A percentile compares a stretch with the other conserved stretches of the same genome.
phyloP scores from a whole-genome alignment of 2,797 vertebrate genomes.

The Lepus townsendii region DNA sequence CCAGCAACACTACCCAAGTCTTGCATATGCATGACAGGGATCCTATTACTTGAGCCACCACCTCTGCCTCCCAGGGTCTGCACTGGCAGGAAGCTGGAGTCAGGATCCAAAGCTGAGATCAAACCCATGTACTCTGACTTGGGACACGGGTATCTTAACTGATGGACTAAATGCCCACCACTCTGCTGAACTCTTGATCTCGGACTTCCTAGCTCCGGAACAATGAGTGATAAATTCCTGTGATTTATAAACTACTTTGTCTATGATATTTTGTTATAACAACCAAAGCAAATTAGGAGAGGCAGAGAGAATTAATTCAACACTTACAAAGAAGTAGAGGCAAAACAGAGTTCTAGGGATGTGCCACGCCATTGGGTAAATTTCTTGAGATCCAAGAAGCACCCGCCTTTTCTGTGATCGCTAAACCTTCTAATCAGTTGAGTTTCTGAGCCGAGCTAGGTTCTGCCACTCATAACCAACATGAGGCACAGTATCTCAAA shows the following conservation, averaged over 20 bases:
- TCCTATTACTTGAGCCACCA: too few relatives aligned
- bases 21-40: too few relatives aligned
- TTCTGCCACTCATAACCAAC: not conserved
- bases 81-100: too few relatives aligned
- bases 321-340: not conserved
- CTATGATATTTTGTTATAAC: not conserved
- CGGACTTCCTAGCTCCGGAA: not conserved
- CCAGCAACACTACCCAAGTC: too few relatives aligned
- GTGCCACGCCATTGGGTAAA: not conserved
- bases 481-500: not conserved
- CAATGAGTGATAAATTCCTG: not conserved
- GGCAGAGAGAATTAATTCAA: not conserved
- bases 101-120: too few relatives aligned
- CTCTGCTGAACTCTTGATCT: not conserved
- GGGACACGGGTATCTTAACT: too few relatives aligned
- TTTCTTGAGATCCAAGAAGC: not conserved
- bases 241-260: not conserved
- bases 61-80: too few relatives aligned
- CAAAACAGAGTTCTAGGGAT: not conserved
- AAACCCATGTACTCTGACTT: too few relatives aligned
- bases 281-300: not conserved
- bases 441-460: conserved; percentile 6
- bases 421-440: conserved; percentile 21
- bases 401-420: conserved; percentile 1
- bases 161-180: too few relatives aligned